Conservation (phyloP, 2,113 vertebrate species). For the Apaloderma vittatum region DNA sequence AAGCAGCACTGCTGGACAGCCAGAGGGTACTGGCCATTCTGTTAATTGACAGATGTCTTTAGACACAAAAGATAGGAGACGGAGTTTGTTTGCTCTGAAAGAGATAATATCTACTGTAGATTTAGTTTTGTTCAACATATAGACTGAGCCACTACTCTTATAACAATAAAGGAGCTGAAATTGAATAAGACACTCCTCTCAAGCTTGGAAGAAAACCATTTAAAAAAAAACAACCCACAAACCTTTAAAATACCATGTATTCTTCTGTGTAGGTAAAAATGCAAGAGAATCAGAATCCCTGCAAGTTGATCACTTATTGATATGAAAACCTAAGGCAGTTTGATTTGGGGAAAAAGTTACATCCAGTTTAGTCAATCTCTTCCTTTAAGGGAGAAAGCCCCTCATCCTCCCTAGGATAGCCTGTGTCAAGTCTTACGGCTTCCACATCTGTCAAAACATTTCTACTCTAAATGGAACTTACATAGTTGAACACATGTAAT, state of each 20-base stretch:
- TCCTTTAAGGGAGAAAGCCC: neutral
- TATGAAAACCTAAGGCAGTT: neutral
- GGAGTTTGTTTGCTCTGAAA: neutral
- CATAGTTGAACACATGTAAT: neutral
- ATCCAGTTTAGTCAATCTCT: neutral
- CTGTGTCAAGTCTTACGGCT: neutral
- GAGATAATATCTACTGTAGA: neutral
- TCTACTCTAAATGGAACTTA: neutral
- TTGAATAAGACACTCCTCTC: neutral
- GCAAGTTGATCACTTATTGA: neutral
- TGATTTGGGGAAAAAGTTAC: neutral
- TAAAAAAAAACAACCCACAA: neutral
- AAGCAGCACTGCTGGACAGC: neutral
- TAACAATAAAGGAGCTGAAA: neutral
- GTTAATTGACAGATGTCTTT: neutral
- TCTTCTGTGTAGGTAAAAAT: neutral
- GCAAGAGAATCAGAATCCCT: neutral
- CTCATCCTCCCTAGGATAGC: fast-evolving
- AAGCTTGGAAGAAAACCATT: neutral
- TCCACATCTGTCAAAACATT: neutral
- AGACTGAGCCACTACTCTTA: neutral
- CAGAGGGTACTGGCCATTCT: neutral
- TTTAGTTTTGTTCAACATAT: neutral
- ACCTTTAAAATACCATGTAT: neutral
- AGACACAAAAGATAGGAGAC: neutral